These are phyloP conservation scores for Salmo trutta DNA, from an alignment of 2,797 vertebrate species.

Conservation along the genomic window DNA sequence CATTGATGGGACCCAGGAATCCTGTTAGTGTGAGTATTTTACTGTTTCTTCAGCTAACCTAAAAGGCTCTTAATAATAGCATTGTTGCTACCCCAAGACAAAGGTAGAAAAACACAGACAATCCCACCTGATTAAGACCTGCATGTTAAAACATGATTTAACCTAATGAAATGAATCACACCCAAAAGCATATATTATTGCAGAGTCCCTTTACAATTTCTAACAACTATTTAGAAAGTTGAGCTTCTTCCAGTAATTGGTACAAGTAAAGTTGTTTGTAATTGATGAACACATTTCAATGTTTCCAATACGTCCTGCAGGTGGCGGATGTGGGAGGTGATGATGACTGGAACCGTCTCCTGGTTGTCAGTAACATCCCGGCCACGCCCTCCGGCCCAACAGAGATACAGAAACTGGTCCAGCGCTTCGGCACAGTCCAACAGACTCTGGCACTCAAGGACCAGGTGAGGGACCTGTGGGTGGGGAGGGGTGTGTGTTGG, in stretches of 20 bases:
- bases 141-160: too few species aligned
- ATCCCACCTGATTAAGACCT: too few species aligned
- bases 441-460: conserved; percentile 59
- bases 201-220: not conserved
- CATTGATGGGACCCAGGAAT: not conserved
- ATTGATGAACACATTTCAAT: not conserved
- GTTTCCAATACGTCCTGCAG: conserved; percentile 27
- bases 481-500: not conserved
- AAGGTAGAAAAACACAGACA: too few species aligned
- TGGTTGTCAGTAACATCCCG: conserved; percentile 84
- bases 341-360: conserved; percentile 63
- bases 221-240: too few species aligned
- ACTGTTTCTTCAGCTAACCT: not conserved
- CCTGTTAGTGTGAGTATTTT: not conserved
- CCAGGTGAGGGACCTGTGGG: conserved; percentile 6
- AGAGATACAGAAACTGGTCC: conserved; percentile 81
- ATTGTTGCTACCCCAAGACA: not conserved
- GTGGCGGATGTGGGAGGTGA: conserved; percentile 19
- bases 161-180: too few species aligned
- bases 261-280: not conserved
- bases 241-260: not conserved
- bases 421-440: conserved; percentile 77
- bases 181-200: not conserved
- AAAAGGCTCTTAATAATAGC: not conserved
- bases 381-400: conserved; percentile 67